Evolutionary conservation across 1,140 invertebrate species (phyloP), one percentile per base, ranked within the genome.

Genomic region (Maconellicoccus hirsutus): DNA sequence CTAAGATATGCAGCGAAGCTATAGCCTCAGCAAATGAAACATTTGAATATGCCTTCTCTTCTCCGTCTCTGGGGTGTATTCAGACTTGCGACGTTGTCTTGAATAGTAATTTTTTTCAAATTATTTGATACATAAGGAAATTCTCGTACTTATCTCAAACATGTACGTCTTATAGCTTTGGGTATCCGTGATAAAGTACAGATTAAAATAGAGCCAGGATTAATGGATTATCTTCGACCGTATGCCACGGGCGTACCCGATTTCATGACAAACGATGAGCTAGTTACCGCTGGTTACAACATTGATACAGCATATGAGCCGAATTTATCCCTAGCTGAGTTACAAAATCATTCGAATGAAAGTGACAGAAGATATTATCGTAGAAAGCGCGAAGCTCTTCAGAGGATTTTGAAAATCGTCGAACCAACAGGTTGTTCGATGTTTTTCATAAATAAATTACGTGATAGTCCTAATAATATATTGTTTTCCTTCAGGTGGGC

Each of bases 221-320:
- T 97, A 19, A 96, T 96, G 79, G 95, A 97, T 78, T 96, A 90
- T 89, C 82, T 93, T 71, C 86, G 86, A n/a, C 96, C 93, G 93
- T 93, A 96, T 79, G 84, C 86, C 70, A 85, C 84, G 0, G 79
- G 92, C 75, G n/a, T n/a, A n/a, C 92, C 92, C 12, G 83, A 85
- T 19, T 97, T 90, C 85, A 87, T 96, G 84, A 87, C 84, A 21
- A 78, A 81, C 0, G 81, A 85, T 6, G 93, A 95, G 77, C 79
- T 95, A 3, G 79, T 80, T 1, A 82, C 83, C 7, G 86, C 86
- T 38, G 91, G 91, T 7, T 92, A 87, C 75, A 90, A 91, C 73
- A 84, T 96, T 0, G 86, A 92, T 77, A 74, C 81, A 21, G 80
- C 82, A 66, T 93, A 94, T 76, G 78, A 83, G 69, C 86, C 91